Conservation (phyloP, 2,888 invertebrate species). For the Beris chalybata region DNA sequence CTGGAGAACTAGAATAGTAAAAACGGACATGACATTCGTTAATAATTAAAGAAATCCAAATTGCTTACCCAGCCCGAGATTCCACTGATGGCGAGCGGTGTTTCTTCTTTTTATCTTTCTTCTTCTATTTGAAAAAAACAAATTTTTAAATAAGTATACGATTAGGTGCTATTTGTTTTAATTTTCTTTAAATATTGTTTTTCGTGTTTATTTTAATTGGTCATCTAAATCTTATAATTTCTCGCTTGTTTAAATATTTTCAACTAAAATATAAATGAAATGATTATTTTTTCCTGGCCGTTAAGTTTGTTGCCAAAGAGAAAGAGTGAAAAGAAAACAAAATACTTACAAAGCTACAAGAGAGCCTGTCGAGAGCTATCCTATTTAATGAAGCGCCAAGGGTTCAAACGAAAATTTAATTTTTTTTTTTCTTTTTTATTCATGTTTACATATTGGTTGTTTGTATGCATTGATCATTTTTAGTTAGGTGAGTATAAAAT, state of each 20-base stretch:
- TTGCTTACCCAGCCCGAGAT: conserved; percentile 60
- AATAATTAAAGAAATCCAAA: background rate
- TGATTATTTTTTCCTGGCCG: conserved; percentile 2
- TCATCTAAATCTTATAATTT: background rate
- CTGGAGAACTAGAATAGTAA: conserved; percentile 13
- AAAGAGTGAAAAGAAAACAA: conserved; percentile 49
- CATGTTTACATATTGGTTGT: conserved; percentile 7
- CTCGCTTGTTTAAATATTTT: conserved; percentile 25
- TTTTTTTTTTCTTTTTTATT: conserved; percentile 64
- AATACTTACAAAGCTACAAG: conserved; percentile 58
- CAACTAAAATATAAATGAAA: background rate
- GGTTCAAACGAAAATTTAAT: conserved; percentile 73
- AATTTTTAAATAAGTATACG: conserved; percentile 7
- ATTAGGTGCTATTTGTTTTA: background rate
- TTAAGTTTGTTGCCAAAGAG: conserved; percentile 25
- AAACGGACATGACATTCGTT: background rate
- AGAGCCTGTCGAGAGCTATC: conserved; percentile 57
- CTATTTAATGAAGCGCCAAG: conserved; percentile 58
- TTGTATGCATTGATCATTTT: background rate
- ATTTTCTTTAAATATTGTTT: conserved; percentile 14
- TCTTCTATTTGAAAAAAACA: conserved; percentile 58
- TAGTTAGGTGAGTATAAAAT: background rate
- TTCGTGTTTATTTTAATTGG: conserved; percentile 1
- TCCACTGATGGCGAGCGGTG: conserved; percentile 59
- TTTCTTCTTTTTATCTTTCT: conserved; percentile 62